Percentiles rank a stretch among this genome's conserved stretches.
Evolutionary conservation across 2,888 invertebrate genomes (phyloP).

Genomic region (Slavum lentiscoides): DNA sequence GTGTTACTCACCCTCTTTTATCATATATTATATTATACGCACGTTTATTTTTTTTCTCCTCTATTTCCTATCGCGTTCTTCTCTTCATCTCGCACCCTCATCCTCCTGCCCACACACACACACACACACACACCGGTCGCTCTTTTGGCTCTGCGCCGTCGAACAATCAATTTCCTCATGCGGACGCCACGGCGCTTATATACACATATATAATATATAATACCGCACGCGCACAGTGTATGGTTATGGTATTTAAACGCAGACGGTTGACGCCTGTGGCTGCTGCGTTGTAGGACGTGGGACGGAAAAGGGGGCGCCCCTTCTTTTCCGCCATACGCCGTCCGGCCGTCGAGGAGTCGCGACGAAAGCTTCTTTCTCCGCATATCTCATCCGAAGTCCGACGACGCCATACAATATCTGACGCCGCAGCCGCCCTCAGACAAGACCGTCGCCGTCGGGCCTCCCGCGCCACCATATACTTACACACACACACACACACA

Average conservation of each 20-base stretch:
- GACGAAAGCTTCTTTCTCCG: slow-evolving; percentile 52
- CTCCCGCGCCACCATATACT: not conserved
- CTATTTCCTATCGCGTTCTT: not conserved
- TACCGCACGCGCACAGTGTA: slow-evolving; percentile 4
- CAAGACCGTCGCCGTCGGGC: not conserved
- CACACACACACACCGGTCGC: too few species aligned
- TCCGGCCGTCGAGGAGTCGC: slow-evolving; percentile 20
- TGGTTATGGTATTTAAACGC: slow-evolving; percentile 38
- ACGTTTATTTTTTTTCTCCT: too few species aligned
- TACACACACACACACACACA: not conserved
- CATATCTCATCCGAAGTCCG: slow-evolving; percentile 49
- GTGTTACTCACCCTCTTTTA: too few species aligned
- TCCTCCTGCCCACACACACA: not conserved
- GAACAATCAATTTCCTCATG: slow-evolving; percentile 44
- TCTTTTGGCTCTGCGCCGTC: slow-evolving; percentile 33
- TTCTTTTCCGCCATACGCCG: too few species aligned
- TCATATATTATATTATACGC: too few species aligned
- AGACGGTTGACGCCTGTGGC: slow-evolving; percentile 51
- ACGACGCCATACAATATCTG: slow-evolving; percentile 47
- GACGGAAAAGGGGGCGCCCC: not conserved
- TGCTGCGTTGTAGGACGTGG: not conserved
- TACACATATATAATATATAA: not conserved
- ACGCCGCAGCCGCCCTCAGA: slow-evolving; percentile 21
- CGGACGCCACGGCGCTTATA: not conserved
- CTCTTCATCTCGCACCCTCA: not conserved